phyloP scores from a whole-genome alignment of 1,140 invertebrate genomes.

The Pteromalus puparum region DNA sequence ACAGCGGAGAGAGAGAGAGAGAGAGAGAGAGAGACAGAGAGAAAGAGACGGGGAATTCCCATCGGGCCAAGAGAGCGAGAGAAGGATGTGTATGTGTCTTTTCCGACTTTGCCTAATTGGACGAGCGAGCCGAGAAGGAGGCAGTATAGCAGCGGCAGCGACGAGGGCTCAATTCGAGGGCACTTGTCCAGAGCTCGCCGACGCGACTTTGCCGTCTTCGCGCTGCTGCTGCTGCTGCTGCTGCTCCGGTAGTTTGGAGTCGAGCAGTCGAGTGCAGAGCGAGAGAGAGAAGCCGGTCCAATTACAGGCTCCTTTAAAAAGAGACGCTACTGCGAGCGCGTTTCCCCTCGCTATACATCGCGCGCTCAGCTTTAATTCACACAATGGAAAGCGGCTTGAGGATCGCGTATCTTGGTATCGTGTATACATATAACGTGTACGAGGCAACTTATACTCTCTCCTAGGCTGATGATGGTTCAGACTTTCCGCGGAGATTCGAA shows the following conservation, averaged over 20 bases:
- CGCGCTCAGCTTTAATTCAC: constrained; percentile 16
- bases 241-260: constrained; percentile 6
- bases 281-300: constrained; percentile 30
- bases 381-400: constrained; percentile 9
- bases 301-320: constrained; percentile 46
- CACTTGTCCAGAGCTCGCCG: constrained; percentile 34
- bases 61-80: neutral
- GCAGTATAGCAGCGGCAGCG: neutral
- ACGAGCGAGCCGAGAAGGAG: constrained; percentile 23
- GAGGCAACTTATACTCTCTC: too few relatives aligned
- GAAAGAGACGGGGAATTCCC: neutral
- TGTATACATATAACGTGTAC: too few relatives aligned
- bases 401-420: neutral
- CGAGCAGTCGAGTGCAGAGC: constrained; percentile 10
- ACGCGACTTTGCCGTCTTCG: constrained; percentile 18
- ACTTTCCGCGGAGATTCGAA: too few relatives aligned
- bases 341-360: neutral
- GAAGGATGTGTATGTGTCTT: constrained; percentile 39
- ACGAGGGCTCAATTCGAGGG: constrained; percentile 44
- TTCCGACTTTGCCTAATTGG: constrained; percentile 51
- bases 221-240: neutral
- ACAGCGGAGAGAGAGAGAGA: neutral
- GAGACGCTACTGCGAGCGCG: neutral
- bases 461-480: too few relatives aligned
- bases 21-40: constrained; percentile 9